Evolutionary conservation across 1,140 invertebrate species (phyloP), one percentile per base, ranked within the genome.

Genomic region (Paramacrobiotus metropolitanus): DNA sequence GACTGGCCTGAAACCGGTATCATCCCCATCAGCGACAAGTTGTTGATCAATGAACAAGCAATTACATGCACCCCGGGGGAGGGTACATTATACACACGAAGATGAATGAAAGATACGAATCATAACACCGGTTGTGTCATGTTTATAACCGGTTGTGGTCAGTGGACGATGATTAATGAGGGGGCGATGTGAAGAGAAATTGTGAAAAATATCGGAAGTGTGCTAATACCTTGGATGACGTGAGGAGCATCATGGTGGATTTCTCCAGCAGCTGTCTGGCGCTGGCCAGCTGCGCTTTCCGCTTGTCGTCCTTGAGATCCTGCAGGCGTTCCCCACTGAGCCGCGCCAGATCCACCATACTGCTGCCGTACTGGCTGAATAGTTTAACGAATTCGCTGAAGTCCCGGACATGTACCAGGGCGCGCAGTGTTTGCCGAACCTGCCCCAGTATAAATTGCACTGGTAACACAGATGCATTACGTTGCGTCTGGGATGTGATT

Each of bases 331-430:
- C 64, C 48, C 75, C 88, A 29, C 89, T 94, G 24, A 96, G 75
- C 72, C 95, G 86, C 18, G 92, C 92, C 62, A 98, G 74, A 70
- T 97, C 91, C 55, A 97, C 91, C 92, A 99, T 97, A 72, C 97
- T 90, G 9, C 83, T 85, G 2, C 94, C 94, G 74, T 97, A 97
- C 70, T 94, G 87, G 67, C 89, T 92, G 76, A 98, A 99, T 2
- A 91, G 90, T 69, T 93, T 90, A 30, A 97, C 92, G 76, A 98
- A 98, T 74, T 98, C 93, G 3, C 90, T 93, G 72, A 97, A 97
- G 75, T 91, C 95, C 62, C 85, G 84, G 40, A 96, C 90, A 62
- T 84, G 86, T 75, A 96, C 91, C 67, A 98, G 76, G 60, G 73
- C 69, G 44, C 65, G 68, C 34, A 77, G 65, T 34, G 74, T 76